Evolutionary conservation across 2,113 vertebrate species (phyloP), one percentile per base, ranked within the genome.

Genomic region (Psephotus haematonotus): DNA sequence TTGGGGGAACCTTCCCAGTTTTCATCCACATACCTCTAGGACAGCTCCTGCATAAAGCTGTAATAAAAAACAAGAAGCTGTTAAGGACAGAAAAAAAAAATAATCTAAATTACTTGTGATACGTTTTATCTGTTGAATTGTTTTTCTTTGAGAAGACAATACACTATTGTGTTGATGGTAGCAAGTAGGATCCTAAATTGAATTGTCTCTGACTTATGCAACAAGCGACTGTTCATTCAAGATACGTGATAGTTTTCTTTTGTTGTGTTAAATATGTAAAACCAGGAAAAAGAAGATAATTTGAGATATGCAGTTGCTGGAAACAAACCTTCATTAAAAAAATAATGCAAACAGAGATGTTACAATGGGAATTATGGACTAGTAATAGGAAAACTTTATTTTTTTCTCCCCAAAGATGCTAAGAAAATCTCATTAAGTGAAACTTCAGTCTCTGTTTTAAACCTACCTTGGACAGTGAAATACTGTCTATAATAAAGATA

Each of bases 1-100:
- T 99, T 99, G 99, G 94, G 99, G 99, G 99, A 99, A 99, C 99
- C 99, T 98, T 96, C 99, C 99, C 98, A 99, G 35, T 98, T 99
- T 99, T 99, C 99, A 99, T 99, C 99, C 99, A 97, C 99, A 99
- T 84, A 99, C 99, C 97, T 99, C 99, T 31, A 99, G 98, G 96
- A 99, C 99, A 97, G 99, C 99, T 91, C 99, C 99, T 52, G 99
- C 97, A 90, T 99, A 99, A 60, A 99, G 99, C 99, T 99, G 96
- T 33, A 96, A 94, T 78, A 94, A 65, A 49, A 88, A 74, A 83
- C 1, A 89, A 91, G 28, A 88, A 60, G 47, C 9, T 12, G 14
- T 83, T 92, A 94, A 63, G 63, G 46, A 57, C 47, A 65, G n/a
- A 24, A 62, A 60, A 39, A 60, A 39, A 59, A 74, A 69, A 24